These are phyloP conservation scores for Parazoanthus swiftii DNA, from an alignment of 92 coral and sea anemone species.

Conservation along the genomic window DNA sequence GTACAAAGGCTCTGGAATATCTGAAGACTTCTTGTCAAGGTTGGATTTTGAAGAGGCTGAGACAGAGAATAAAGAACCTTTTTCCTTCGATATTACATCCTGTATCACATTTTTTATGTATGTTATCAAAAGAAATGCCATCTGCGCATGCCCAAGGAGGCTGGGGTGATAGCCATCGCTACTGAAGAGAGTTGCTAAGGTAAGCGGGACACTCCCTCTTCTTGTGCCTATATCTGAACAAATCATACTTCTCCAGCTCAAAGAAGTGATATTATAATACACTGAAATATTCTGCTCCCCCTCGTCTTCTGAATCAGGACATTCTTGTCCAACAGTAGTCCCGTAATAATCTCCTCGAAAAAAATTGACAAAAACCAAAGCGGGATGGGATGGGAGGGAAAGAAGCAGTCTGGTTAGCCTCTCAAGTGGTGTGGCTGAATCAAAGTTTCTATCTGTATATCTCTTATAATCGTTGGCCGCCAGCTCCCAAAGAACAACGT, in stretches of 20 bases:
- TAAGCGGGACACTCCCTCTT: slow-evolving; percentile 37
- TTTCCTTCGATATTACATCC: slow-evolving; percentile 68
- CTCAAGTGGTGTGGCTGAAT: slow-evolving; percentile 90
- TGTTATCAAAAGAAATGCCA: slow-evolving; percentile 80
- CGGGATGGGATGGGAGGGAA: slow-evolving; percentile 87
- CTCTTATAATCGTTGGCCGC: slow-evolving; percentile 96
- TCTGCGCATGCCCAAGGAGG: slow-evolving; percentile 95
- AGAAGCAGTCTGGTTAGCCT: slow-evolving; percentile 86
- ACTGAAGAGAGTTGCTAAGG: slow-evolving; percentile 71
- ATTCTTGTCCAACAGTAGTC: slow-evolving; percentile 73
- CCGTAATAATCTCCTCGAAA: slow-evolving; percentile 88
- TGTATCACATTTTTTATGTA: slow-evolving; percentile 84
- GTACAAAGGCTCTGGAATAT: slow-evolving; percentile 75
- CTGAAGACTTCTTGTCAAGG: background rate
- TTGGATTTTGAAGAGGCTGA: background rate
- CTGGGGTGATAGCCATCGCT: slow-evolving; percentile 96
- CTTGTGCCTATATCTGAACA: slow-evolving; percentile 64
- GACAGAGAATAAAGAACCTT: slow-evolving; percentile 28
- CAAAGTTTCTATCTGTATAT: slow-evolving; percentile 72
- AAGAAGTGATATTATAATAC: slow-evolving; percentile 85
- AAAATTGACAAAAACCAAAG: slow-evolving; percentile 85
- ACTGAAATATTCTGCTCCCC: slow-evolving; percentile 80
- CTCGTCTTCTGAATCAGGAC: slow-evolving; percentile 97
- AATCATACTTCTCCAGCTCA: slow-evolving; percentile 94
- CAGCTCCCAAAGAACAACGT: slow-evolving; percentile 92